Evolutionary conservation across 2,113 vertebrate genomes (phyloP).

Genomic region (Bungarus multicinctus): DNA sequence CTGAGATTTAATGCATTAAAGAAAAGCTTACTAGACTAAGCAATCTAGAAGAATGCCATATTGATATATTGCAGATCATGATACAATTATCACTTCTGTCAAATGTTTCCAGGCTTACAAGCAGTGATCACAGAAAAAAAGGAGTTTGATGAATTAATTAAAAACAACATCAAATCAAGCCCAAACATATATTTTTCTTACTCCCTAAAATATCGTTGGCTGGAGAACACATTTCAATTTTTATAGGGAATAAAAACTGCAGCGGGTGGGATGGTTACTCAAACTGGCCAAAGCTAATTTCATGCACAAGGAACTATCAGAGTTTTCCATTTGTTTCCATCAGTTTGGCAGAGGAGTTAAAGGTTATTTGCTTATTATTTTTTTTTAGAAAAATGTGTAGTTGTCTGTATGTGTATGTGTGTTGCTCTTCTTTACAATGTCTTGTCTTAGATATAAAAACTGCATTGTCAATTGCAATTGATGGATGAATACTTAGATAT

Average conservation of each 20-base stretch:
- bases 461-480: background rate
- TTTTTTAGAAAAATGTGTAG: background rate
- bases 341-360: background rate
- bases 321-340: background rate
- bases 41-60: conserved; percentile 30
- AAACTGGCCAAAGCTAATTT: background rate
- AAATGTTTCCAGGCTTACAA: conserved; percentile 19
- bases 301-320: background rate
- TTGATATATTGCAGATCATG: conserved; percentile 46
- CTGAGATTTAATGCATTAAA: background rate
- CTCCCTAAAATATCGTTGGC: background rate
- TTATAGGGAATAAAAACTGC: background rate
- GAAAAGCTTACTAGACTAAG: background rate
- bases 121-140: background rate
- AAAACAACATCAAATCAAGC: background rate
- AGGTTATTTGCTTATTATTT: background rate
- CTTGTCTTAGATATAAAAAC: background rate
- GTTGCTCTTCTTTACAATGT: background rate
- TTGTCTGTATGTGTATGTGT: background rate
- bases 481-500: background rate
- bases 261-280: background rate
- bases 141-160: background rate
- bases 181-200: background rate
- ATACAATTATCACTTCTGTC: conserved; percentile 23
- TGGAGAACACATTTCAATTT: background rate